Conservation (phyloP, 1,140 invertebrate species). For the Aporrectodea caliginosa region DNA sequence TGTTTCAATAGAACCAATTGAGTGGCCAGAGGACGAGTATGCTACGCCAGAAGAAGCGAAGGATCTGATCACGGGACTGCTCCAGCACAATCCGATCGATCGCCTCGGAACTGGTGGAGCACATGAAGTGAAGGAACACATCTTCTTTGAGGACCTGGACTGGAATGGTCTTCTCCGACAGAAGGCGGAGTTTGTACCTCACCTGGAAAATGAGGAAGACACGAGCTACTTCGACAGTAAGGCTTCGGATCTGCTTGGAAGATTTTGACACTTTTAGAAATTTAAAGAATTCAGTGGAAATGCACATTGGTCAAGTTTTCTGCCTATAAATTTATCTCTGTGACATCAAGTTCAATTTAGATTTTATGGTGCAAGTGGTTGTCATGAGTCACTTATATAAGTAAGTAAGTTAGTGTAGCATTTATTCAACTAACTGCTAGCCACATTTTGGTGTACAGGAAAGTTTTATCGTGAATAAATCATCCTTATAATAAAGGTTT, state of each 20-base stretch:
- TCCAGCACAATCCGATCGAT: slow-evolving; percentile 89
- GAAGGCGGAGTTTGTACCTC: slow-evolving; percentile 98
- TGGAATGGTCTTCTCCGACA: slow-evolving; percentile 93
- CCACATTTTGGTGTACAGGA: no score
- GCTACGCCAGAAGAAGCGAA: slow-evolving; percentile 49
- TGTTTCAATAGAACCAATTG: slow-evolving; percentile 58
- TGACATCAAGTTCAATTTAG: no score
- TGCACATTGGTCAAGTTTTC: no score
- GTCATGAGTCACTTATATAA: no score
- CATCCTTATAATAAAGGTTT: no score
- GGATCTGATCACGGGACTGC: slow-evolving; percentile 81
- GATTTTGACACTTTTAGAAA: not conserved
- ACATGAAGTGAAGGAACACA: slow-evolving; percentile 93
- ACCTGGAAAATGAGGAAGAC: slow-evolving; percentile 94
- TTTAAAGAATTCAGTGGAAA: slow-evolving; percentile 4
- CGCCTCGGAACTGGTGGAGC: slow-evolving; percentile 89
- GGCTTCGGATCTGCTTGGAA: not conserved
- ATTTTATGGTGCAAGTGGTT: no score
- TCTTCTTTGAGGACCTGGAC: slow-evolving; percentile 87
- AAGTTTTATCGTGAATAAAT: no score
- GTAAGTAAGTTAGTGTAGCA: no score
- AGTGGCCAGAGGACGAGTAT: slow-evolving; percentile 55
- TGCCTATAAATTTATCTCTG: no score
- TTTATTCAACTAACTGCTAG: no score
- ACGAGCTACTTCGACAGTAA: slow-evolving; percentile 94